Conservation (phyloP, 2,797 vertebrate species). For the Stomatorhinus walkeri region DNA sequence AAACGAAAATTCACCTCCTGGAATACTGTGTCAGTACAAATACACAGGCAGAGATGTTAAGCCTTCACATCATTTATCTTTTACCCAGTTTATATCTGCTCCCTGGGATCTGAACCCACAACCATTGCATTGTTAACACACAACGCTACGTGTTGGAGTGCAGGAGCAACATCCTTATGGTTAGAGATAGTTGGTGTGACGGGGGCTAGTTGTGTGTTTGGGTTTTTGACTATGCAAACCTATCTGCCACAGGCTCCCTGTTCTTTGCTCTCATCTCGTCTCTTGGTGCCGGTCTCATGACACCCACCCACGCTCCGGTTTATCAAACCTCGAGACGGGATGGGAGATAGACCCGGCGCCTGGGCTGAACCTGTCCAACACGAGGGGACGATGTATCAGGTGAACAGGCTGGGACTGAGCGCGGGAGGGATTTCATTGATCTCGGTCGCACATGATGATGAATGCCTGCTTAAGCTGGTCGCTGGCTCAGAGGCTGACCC, state of each 20-base stretch:
- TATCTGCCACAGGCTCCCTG: background rate
- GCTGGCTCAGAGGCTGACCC: background rate
- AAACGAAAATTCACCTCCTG: background rate
- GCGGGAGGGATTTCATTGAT: constrained; percentile 7
- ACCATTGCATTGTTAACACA: background rate
- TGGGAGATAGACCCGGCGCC: background rate
- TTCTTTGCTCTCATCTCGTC: background rate
- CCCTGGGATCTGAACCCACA: background rate
- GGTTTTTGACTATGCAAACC: background rate
- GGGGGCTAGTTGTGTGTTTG: background rate
- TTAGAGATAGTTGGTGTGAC: background rate
- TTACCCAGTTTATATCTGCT: background rate
- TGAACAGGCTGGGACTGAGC: background rate
- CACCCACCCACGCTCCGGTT: background rate
- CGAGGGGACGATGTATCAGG: background rate
- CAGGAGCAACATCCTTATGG: background rate
- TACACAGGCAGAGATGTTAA: background rate
- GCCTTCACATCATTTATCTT: background rate
- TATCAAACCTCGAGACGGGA: background rate
- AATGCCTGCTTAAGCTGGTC: background rate
- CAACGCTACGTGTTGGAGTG: background rate
- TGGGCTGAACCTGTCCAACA: background rate
- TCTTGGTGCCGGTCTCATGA: background rate
- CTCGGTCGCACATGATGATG: background rate
- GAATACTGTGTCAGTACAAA: background rate